A percentile compares a stretch with the other conserved stretches of the same genome.
These are phyloP conservation scores for Petroica traversi DNA, from an alignment of 2,113 vertebrate species.

Conservation along the genomic window DNA sequence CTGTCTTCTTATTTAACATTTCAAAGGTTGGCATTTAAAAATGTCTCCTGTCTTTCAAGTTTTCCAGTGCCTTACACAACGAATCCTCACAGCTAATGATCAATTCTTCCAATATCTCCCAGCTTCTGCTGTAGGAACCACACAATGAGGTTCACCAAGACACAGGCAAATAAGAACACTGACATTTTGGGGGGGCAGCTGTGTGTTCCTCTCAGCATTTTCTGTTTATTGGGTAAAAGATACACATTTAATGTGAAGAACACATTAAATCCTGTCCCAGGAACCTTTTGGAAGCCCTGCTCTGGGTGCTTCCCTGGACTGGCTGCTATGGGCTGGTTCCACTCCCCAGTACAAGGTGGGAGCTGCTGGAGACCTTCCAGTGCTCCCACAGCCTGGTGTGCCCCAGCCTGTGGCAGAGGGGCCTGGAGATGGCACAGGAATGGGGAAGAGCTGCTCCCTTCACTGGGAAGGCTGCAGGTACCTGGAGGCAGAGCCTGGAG, in stretches of 20 bases:
- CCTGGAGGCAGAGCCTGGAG: neutral
- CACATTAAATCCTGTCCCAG: neutral
- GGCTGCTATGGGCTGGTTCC: neutral
- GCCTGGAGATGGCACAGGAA: neutral
- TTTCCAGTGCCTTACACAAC: neutral
- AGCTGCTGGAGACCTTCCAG: neutral
- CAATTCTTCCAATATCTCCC: neutral
- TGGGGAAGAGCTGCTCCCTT: neutral
- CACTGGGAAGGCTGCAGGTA: neutral
- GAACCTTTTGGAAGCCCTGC: neutral
- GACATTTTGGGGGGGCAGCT: neutral
- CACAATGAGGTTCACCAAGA: neutral
- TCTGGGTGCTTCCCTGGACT: neutral
- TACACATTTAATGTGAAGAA: too few species aligned
- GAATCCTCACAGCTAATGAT: neutral
- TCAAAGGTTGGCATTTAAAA: neutral
- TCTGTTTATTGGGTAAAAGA: neutral
- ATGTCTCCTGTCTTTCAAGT: neutral
- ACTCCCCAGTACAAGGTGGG: neutral
- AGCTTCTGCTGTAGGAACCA: neutral
- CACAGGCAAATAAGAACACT: neutral
- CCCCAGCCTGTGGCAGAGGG: neutral
- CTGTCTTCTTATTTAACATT: neutral
- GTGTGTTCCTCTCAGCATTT: neutral
- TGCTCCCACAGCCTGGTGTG: neutral